These are phyloP conservation scores for Dryobotodes eremita DNA, from an alignment of 2,888 invertebrate genomes.

Conservation along the genomic window DNA sequence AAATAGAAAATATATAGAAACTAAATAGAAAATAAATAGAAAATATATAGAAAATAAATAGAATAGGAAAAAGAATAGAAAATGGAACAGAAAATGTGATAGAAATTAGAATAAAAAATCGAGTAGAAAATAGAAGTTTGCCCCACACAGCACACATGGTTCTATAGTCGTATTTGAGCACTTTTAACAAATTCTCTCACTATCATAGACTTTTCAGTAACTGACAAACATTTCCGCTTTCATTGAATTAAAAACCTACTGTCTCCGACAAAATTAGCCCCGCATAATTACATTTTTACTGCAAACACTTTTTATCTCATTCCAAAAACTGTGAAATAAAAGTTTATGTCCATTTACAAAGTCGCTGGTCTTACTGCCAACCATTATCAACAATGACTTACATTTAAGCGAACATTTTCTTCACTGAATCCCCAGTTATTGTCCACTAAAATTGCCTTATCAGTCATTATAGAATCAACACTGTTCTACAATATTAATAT, in stretches of 20 bases:
- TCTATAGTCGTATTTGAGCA: neutral
- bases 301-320: conserved; percentile 52
- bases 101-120: neutral
- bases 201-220: neutral
- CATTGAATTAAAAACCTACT: conserved; percentile 42
- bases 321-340: conserved; percentile 52
- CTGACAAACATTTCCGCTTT: conserved; percentile 29
- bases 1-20: neutral
- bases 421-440: conserved; percentile 47
- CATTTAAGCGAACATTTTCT: conserved; percentile 48
- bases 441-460: conserved; percentile 56
- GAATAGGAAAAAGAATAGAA: neutral
- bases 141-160: neutral
- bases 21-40: neutral
- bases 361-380: conserved; percentile 42
- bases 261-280: conserved; percentile 36
- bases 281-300: conserved; percentile 51
- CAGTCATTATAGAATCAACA: conserved; percentile 45
- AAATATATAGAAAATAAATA: too few relatives aligned
- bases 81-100: neutral
- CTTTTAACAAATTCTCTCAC: neutral
- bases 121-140: neutral
- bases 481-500: conserved; percentile 64
- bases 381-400: conserved; percentile 56
- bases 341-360: conserved; percentile 50